Evolutionary conservation across 2,113 vertebrate genomes (phyloP).

Genomic region (Leucoraja erinaceus): DNA sequence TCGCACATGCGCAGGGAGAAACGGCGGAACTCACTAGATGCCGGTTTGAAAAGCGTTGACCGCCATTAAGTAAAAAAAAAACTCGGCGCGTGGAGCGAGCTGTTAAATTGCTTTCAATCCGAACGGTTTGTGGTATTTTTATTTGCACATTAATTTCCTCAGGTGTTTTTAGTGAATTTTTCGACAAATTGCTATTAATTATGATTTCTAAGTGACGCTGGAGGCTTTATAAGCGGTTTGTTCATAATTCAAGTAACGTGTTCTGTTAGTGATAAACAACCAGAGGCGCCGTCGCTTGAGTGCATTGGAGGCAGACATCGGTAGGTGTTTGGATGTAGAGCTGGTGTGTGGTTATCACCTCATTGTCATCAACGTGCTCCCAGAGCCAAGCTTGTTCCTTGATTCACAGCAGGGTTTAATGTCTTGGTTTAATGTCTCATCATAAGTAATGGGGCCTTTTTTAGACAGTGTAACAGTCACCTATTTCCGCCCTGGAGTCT

Average conservation of each 20-base stretch:
- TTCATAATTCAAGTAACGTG: background rate
- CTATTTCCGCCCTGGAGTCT: too few species aligned
- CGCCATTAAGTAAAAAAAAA: slow-evolving; percentile 49
- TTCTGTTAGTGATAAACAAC: background rate
- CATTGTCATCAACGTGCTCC: too few species aligned
- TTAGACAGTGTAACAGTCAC: too few species aligned
- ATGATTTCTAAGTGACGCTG: background rate
- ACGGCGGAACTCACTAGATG: background rate
- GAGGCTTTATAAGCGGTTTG: background rate
- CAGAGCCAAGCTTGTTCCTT: too few species aligned
- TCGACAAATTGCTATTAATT: background rate
- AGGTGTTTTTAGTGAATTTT: background rate
- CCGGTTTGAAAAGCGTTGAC: slow-evolving; percentile 47
- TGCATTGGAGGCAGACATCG: too few species aligned
- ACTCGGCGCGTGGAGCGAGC: background rate
- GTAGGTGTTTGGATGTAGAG: too few species aligned
- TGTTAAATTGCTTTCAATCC: background rate
- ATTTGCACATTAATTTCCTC: background rate
- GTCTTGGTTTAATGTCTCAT: too few species aligned
- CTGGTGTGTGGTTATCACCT: too few species aligned
- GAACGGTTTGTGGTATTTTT: background rate
- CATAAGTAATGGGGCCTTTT: too few species aligned
- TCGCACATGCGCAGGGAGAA: background rate
- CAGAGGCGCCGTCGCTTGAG: too few species aligned
- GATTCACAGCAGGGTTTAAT: too few species aligned